phyloP scores from a whole-genome alignment of 2,113 vertebrate genomes.

The Actinemys pallida region DNA sequence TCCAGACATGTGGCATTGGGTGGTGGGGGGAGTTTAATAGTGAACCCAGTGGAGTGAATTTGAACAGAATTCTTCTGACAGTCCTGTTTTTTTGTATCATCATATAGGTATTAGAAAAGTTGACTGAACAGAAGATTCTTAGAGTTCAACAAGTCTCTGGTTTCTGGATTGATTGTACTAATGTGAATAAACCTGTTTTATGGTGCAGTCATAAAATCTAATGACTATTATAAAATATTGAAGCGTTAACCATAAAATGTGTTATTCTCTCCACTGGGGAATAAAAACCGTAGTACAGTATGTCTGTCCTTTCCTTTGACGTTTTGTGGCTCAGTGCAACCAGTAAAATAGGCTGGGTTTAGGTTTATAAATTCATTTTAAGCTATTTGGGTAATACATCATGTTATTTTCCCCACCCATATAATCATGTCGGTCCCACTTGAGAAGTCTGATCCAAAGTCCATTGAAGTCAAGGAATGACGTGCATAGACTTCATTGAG shows the following conservation, averaged over 20 bases:
- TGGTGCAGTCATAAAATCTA: neutral
- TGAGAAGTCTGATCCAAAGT: neutral
- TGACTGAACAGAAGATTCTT: conserved; percentile 15
- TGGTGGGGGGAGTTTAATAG: neutral
- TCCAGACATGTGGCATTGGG: neutral
- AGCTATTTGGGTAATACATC: neutral
- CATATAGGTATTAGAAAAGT: conserved; percentile 51
- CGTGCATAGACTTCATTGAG: neutral
- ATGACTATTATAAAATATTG: neutral
- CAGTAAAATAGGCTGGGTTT: neutral
- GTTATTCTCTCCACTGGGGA: neutral
- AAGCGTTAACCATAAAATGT: neutral
- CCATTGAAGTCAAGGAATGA: neutral
- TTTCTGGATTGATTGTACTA: neutral
- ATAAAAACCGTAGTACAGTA: accelerated
- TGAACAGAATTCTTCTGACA: neutral
- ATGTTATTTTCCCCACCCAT: neutral
- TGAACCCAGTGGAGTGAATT: neutral
- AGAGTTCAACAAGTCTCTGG: neutral
- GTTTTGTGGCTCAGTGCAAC: neutral
- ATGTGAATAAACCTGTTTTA: neutral
- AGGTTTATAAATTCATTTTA: neutral
- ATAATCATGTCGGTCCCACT: neutral
- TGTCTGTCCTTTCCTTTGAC: neutral
- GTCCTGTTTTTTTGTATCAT: neutral